Evolutionary conservation across 2,797 vertebrate genomes (phyloP).

Genomic region (Heteromormyrus szaboi): DNA sequence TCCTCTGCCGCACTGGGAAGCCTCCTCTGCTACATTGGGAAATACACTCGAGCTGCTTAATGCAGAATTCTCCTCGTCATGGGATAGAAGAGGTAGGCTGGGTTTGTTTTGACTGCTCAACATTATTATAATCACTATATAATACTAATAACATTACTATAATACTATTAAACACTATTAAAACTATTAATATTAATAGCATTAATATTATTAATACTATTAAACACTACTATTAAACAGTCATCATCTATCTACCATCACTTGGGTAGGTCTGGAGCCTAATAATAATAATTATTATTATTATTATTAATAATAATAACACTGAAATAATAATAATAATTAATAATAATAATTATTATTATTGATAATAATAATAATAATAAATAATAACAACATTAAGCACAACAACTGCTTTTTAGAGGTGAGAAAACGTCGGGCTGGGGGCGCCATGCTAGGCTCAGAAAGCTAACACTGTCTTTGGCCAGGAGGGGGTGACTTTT

Average conservation of each 20-base stretch:
- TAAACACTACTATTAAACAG: not conserved
- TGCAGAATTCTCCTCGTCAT: not conserved
- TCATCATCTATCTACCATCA: not conserved
- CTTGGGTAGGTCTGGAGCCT: not conserved
- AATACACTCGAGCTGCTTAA: not conserved
- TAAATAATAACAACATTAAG: not conserved
- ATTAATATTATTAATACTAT: not conserved
- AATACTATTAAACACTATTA: not conserved
- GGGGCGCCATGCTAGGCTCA: not conserved
- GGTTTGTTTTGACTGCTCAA: not conserved
- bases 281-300: not conserved
- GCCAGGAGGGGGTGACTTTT: not conserved
- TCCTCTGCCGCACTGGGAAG: no score
- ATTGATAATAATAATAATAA: not conserved
- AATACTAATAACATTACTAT: not conserved
- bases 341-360: not conserved
- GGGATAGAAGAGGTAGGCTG: not conserved
- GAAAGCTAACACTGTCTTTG: not conserved
- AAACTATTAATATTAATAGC: not conserved
- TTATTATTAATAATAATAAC: no score
- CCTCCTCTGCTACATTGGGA: not conserved
- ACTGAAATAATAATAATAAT: no score
- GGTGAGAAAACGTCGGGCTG: not conserved
- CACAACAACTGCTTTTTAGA: not conserved
- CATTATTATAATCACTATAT: not conserved